Evolutionary conservation across 2,113 vertebrate genomes (phyloP), one percentile per base, ranked within the genome.

Genomic region (Tupaia chinensis): DNA sequence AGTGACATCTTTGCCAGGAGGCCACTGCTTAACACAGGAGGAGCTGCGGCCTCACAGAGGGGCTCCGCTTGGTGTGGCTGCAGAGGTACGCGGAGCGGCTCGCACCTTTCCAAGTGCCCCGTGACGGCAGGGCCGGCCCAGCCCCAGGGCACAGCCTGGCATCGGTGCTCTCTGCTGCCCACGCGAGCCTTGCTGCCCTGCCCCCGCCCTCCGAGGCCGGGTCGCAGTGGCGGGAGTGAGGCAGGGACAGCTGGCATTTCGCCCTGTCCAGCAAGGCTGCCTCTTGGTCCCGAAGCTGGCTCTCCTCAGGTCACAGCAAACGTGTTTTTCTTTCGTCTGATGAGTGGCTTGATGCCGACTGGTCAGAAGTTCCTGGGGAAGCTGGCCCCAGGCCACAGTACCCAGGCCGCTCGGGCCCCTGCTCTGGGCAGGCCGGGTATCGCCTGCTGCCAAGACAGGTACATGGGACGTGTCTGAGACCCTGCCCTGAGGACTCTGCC

Each of bases 301-400:
- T 87, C 66, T 87, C 65, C 16, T 79, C 87, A 23, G 87, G 27
- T 80, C 29, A 58, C 68, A 66, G 90, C 61, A 89, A 66, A 53
- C 15, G 3, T 65, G 92, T 66, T 74, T 84, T 80, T 92, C 32
- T 58, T 73, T 74, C 5, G 1, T 85, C 56, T 89, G 58, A 93
- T 85, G 83, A 69, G 76, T 81, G 85, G 54, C 23, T 73, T 56
- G 69, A 22, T 90, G 20, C 81, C 7, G 61, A 72, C 29, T 84
- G 56, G 10, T 82, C 94, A 25, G 87, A 96, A 93, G 94, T 65
- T 65, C 11, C 78, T 94, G 27, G 27, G 32, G 69, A 66, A 91
- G 79, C 63, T 53, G 32, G 13, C 25, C n/a, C 78, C 70, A 44
- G 58, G 58, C 22, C 58, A 53, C 32, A 68, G 78, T 6, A 14